Evolutionary conservation across 2,113 vertebrate species (phyloP).

Genomic region (Felis chaus): DNA sequence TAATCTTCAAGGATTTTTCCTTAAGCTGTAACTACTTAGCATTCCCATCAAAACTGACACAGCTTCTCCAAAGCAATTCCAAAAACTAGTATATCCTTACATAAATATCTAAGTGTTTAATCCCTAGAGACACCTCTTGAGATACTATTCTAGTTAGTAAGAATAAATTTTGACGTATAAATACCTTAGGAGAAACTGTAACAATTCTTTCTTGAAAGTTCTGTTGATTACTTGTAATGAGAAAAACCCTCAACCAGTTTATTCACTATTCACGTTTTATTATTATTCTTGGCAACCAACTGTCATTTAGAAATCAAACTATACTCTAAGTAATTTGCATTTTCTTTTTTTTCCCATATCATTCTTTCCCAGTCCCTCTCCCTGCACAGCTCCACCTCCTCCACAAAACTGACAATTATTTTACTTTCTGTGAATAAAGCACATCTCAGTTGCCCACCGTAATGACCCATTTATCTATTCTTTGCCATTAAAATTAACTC

Average conservation of each 20-base stretch:
- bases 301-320: background rate
- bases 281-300: background rate
- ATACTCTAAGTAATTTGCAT: background rate
- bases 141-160: background rate
- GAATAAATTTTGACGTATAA: background rate
- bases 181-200: slow-evolving; percentile 17
- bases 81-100: slow-evolving; percentile 1
- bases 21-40: background rate
- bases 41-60: background rate
- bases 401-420: background rate
- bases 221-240: background rate
- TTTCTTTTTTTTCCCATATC: background rate
- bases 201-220: background rate
- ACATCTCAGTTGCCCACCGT: background rate
- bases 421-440: background rate
- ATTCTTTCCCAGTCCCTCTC: background rate
- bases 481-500: background rate
- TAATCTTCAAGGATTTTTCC: background rate
- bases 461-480: background rate
- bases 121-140: background rate
- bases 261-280: background rate
- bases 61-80: background rate
- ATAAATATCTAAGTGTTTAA: slow-evolving; percentile 9
- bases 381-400: background rate
- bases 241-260: background rate